These are phyloP conservation scores for Heteromormyrus szaboi DNA, from an alignment of 2,797 vertebrate genomes.

Conservation along the genomic window DNA sequence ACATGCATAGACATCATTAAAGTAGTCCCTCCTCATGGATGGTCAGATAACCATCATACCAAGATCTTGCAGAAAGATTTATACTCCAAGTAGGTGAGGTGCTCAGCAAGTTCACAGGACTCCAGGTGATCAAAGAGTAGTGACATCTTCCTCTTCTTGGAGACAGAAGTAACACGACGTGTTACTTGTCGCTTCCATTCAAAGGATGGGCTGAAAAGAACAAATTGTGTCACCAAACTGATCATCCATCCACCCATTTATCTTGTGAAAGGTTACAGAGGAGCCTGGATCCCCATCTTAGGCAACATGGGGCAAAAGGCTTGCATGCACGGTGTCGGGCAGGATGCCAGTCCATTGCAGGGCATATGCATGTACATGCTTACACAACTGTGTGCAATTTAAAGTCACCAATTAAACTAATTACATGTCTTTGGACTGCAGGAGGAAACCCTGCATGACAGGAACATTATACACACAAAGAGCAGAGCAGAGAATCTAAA, in stretches of 20 bases:
- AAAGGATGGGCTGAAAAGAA: constrained; percentile 70
- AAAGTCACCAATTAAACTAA: not conserved
- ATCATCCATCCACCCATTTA: not conserved
- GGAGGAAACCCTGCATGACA: not conserved
- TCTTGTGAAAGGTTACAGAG: not conserved
- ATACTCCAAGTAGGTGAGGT: constrained; percentile 83
- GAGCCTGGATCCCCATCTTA: not conserved
- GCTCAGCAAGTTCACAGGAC: constrained; percentile 75
- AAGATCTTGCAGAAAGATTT: constrained; percentile 88
- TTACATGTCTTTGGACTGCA: not conserved
- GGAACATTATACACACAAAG: not conserved
- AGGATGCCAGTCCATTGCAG: not conserved
- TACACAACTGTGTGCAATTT: not conserved
- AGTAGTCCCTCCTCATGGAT: not conserved
- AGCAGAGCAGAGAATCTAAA: not conserved
- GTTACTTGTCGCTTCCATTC: constrained; percentile 87
- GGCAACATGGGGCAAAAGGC: not conserved
- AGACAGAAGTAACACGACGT: constrained; percentile 66
- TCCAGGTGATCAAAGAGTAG: constrained; percentile 84
- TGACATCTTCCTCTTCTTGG: constrained; percentile 84
- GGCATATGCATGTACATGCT: not conserved
- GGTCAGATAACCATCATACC: constrained; percentile 38
- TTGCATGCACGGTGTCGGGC: not conserved
- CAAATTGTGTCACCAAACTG: not conserved
- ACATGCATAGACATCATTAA: not conserved